Evolutionary conservation across 1,140 invertebrate genomes (phyloP).

Genomic region (Trypoxylus dichotomus): DNA sequence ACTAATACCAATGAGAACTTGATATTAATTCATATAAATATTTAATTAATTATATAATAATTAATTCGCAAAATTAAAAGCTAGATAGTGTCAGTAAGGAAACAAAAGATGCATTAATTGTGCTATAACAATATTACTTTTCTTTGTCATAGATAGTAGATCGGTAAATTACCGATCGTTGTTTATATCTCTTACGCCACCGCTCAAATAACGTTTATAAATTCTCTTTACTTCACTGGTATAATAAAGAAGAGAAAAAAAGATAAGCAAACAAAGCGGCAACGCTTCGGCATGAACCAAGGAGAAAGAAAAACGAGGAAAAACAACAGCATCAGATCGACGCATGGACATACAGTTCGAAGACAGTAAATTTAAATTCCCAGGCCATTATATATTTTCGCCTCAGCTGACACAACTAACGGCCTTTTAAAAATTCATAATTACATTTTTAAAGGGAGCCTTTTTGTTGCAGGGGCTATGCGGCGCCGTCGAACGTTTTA

Average conservation of each 20-base stretch:
- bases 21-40: too few species aligned
- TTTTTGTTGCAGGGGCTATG: constrained; percentile 19
- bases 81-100: too few species aligned
- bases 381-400: constrained; percentile 27
- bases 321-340: background rate
- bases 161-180: too few species aligned
- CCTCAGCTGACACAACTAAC: constrained; percentile 25
- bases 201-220: background rate
- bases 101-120: too few species aligned
- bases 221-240: background rate
- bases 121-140: too few species aligned
- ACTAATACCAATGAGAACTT: too few species aligned
- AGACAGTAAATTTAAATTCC: constrained; percentile 26
- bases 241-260: background rate
- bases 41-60: too few species aligned
- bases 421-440: constrained; percentile 32
- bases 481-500: background rate
- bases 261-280: background rate
- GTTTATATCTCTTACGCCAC: too few species aligned
- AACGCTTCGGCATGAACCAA: background rate
- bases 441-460: constrained; percentile 31
- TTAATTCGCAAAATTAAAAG: too few species aligned
- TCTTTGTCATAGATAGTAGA: too few species aligned
- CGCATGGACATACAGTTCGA: background rate
- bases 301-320: background rate